A percentile compares a stretch with the other conserved stretches of the same genome.
phyloP scores from a whole-genome alignment of 2,797 vertebrate species.

The Pyrocephalus nanus region DNA sequence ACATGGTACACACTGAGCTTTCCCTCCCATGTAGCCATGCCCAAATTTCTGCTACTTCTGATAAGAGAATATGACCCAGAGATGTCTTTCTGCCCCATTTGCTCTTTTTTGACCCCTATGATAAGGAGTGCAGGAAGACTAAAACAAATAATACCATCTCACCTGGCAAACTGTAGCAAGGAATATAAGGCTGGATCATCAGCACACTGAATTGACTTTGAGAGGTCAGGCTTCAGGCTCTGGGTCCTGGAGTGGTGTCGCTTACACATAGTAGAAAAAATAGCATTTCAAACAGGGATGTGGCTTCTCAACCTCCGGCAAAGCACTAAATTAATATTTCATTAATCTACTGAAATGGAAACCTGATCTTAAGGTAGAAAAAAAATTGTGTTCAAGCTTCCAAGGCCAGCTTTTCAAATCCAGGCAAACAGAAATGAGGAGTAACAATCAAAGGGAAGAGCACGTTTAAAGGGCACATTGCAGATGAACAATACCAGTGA shows the following conservation, averaged over 20 bases:
- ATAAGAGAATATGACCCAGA: neutral
- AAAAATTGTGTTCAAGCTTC: neutral
- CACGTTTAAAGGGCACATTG: neutral
- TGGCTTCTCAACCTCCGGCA: neutral
- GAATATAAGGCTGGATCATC: neutral
- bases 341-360: neutral
- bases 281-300: neutral
- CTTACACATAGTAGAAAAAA: fast-evolving
- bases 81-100: neutral
- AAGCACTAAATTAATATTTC: neutral
- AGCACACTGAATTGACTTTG: neutral
- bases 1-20: neutral
- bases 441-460: neutral
- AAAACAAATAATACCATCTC: neutral
- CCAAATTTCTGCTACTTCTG: neutral
- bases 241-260: neutral
- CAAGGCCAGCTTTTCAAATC: neutral
- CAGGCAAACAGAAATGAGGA: neutral
- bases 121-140: neutral
- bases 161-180: neutral
- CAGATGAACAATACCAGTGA: neutral
- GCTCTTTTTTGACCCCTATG: neutral
- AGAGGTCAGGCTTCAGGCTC: neutral
- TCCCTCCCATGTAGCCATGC: neutral
- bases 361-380: neutral